Conservation (phyloP, 2,797 vertebrate genomes). For the Sebastes minor region DNA sequence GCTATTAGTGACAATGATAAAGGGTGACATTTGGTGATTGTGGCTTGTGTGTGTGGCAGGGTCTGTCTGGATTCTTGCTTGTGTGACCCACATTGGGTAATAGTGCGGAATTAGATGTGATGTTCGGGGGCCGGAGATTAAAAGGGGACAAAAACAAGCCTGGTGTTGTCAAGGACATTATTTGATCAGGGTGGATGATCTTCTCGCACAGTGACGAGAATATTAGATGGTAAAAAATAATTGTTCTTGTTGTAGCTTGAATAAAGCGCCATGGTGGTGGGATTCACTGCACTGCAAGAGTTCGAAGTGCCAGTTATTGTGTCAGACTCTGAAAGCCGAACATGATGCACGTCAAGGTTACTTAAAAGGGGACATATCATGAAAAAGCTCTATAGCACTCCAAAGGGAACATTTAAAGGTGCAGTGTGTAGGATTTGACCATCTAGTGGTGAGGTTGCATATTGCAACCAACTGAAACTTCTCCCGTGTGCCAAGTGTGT, state of each 20-base stretch:
- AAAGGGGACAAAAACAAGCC: conserved; percentile 41
- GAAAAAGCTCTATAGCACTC: too few species aligned
- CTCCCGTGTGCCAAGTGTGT: too few species aligned
- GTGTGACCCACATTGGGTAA: conserved; percentile 69
- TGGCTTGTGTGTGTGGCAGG: conserved; percentile 16
- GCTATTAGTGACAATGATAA: conserved; percentile 68
- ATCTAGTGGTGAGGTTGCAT: too few species aligned
- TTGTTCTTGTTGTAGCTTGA: neutral
- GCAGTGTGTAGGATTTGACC: too few species aligned
- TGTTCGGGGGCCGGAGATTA: conserved; percentile 58
- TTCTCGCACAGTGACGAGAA: neutral
- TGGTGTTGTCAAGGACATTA: conserved; percentile 34
- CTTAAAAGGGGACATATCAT: neutral
- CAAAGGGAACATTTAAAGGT: too few species aligned
- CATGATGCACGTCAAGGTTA: neutral
- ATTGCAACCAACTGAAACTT: too few species aligned
- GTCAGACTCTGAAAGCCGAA: neutral
- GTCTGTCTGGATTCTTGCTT: conserved; percentile 47
- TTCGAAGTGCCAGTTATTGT: neutral
- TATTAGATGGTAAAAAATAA: neutral
- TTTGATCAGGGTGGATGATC: conserved; percentile 21
- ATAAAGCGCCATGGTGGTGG: neutral
- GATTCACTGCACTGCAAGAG: neutral
- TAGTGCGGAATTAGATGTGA: conserved; percentile 54
- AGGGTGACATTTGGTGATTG: conserved; percentile 51